Evolutionary conservation across 2,797 vertebrate genomes (phyloP).

Genomic region (Myioborus melanocephalus): DNA sequence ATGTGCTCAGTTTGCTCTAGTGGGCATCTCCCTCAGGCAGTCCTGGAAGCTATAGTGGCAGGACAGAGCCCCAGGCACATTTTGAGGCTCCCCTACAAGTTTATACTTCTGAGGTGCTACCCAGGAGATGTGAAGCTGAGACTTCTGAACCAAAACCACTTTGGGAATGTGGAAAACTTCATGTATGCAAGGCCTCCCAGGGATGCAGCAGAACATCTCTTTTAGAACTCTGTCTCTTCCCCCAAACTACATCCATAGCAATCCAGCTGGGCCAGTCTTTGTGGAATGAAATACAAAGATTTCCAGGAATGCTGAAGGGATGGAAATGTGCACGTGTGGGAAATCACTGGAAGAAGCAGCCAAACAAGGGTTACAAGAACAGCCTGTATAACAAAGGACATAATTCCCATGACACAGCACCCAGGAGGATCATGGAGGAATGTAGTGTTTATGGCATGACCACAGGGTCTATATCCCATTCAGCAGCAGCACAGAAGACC

Average conservation of each 20-base stretch:
- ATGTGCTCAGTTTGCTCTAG: background rate
- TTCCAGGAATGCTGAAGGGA: slow-evolving; percentile 14
- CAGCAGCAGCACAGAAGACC: background rate
- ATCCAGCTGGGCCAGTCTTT: slow-evolving; percentile 7
- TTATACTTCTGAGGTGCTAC: background rate
- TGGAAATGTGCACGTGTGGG: background rate
- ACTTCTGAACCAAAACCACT: background rate
- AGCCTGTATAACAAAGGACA: slow-evolving; percentile 37
- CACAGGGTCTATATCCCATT: background rate
- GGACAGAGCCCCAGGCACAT: background rate
- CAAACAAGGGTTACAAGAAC: slow-evolving; percentile 49
- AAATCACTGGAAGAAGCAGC: slow-evolving; percentile 3
- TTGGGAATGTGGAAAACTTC: background rate
- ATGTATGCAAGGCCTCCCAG: background rate
- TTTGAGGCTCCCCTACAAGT: background rate
- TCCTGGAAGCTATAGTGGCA: background rate
- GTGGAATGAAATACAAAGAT: background rate
- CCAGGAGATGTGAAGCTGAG: background rate
- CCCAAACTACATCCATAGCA: background rate
- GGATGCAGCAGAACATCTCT: background rate
- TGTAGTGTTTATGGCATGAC: slow-evolving; percentile 1
- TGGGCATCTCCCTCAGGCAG: background rate
- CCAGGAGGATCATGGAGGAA: background rate
- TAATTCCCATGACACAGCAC: background rate
- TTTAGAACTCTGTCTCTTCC: background rate